Conservation (phyloP, 2,888 invertebrate species). For the Abrostola tripartita region DNA sequence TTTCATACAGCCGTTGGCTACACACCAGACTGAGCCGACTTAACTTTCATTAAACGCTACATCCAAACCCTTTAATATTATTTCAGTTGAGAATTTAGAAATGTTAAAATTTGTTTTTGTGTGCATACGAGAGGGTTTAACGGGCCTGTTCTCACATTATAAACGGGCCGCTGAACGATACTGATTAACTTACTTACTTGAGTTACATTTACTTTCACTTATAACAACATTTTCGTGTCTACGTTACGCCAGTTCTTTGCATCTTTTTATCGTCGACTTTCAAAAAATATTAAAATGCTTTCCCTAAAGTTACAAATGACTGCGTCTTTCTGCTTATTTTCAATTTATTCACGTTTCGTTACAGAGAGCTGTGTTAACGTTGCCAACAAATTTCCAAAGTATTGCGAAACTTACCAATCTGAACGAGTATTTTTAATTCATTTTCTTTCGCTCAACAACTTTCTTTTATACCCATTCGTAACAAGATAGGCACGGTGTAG, state of each 20-base stretch:
- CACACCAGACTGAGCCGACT: constrained; percentile 60
- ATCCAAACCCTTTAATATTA: constrained; percentile 69
- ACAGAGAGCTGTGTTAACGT: constrained; percentile 67
- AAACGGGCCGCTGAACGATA: constrained; percentile 23
- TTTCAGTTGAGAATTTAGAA: constrained; percentile 52
- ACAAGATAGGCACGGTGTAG: constrained; percentile 44
- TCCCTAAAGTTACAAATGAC: constrained; percentile 60
- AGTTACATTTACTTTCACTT: constrained; percentile 26
- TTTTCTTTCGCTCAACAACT: constrained; percentile 58
- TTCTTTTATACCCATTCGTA: constrained; percentile 54
- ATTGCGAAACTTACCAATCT: constrained; percentile 70
- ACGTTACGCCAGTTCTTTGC: constrained; percentile 38
- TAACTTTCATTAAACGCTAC: constrained; percentile 70
- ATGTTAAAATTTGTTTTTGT: constrained; percentile 50
- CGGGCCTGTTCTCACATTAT: constrained; percentile 21
- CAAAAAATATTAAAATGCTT: constrained; percentile 59
- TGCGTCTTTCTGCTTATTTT: constrained; percentile 65
- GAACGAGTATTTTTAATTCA: constrained; percentile 66
- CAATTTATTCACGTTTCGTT: constrained; percentile 71
- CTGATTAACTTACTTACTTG: constrained; percentile 45
- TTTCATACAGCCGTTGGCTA: constrained; percentile 74
- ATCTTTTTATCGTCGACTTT: constrained; percentile 50
- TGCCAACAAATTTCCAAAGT: constrained; percentile 69
- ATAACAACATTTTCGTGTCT: constrained; percentile 30
- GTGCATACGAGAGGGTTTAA: constrained; percentile 29